Base-by-base conservation (phyloP, 2,113 vertebrate species). In the Athene noctua region DNA sequence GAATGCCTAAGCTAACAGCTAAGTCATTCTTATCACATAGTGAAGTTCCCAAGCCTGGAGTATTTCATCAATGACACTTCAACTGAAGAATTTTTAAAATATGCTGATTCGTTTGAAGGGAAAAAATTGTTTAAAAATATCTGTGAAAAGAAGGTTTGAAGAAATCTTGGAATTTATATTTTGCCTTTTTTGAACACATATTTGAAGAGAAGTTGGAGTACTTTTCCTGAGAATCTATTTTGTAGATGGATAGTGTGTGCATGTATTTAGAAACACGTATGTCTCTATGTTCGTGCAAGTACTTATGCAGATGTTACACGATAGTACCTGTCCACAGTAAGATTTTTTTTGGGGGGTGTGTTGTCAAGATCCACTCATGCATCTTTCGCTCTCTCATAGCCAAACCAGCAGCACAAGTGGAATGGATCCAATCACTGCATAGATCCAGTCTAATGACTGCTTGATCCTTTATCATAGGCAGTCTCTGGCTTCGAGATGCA, bases 11-110 rank as follows among this genome's bases (percentile, higher is more conserved):
- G 54, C 81, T 95, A 97, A 82, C 88, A 88, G 67, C 66, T 59
- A 87, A 84, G 47, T 86, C 95, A 77, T 82, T 94, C 90, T 87
- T 77, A 22, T 70, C 92, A 95, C 91, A 88, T 42, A 92, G 70
- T 58, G 55, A 93, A 92, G 74, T 65, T 79, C 75, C 84, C 5
- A 14, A 95, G 89, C 86, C 89, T 42, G 27, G 81, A 94, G 71
- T 94, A 74, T 81, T 80, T 85, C n/a, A 75, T 86, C 72, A 52
- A 17, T 65, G 46, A 77, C 30, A 40, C 62, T 91, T 91, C 88
- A 91, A 46, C 52, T 85, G 71, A 78, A 89, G 67, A 70, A 73
- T 86, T 92, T 94, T 73, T 20, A 38, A 96, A 95, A 95, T 79
- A 75, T 63, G 61, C 66, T 54, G 93, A 87, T 88, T 88, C 68